Base-by-base conservation (phyloP, 2,797 vertebrate species). In the Pangasius djambal region DNA sequence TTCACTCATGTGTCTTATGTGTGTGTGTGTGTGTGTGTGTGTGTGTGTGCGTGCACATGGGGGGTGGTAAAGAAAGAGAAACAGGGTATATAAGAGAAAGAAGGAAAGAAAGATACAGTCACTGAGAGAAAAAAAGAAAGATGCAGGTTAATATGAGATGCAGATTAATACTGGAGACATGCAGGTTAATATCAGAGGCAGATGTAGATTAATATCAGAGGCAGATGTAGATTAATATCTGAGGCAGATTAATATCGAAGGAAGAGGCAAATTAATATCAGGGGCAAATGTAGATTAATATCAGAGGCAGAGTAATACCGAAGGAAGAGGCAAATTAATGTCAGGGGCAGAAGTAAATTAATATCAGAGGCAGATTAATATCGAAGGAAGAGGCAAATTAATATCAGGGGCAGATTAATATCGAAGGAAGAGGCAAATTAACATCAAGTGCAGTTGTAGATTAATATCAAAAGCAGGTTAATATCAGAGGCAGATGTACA, bases 371-470 rank as follows among this genome's bases (percentile, higher is more conserved):
- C 72, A 28, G 22, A 15, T 13, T 75, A 75, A n/a, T 25, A 22
- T 44, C 1, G 3, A 0, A 28, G 10, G 2, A 2, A 48, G 40
- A 44, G 2, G 34, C 1, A 10, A 0, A 75, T 75, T 75, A 48
- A 4, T 48, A 28, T 28, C 4, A 50, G 40, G n/a, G n/a, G n/a
- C n/a, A 2, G 2, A 55, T 55, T 8, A 78, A 31, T 78, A 31
- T 31, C 13, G 15, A 4, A 15, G 22, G 4, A 25, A 77, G 40
- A 13, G 48, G 34, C 2, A 1, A 15, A 55, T 20, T 55, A 79
- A 34, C 20, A 31, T 50, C 20, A 75, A 25, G 50, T 10, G 1
- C 74, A 75, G 74, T 12, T 75, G 37, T 25, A 2, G 6, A 74
- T 22, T 22, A 48, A 28, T 13, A 3, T n/a, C 15, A 18, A 15